phyloP scores from a whole-genome alignment of 2,113 vertebrate species.

The Neolamprologus cancellatus region DNA sequence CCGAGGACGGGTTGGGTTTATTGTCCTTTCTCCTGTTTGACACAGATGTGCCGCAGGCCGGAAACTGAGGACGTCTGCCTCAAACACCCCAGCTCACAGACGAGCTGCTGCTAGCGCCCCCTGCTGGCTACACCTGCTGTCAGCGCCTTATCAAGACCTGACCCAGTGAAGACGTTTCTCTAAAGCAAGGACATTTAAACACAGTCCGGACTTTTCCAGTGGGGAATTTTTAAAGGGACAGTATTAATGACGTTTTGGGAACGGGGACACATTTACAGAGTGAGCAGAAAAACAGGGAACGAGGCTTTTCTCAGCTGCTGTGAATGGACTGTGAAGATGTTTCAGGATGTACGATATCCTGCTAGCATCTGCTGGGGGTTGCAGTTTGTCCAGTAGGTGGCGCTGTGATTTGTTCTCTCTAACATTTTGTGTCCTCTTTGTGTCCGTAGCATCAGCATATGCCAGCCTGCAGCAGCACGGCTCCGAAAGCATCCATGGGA shows the following conservation, averaged over 20 bases:
- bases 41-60: background rate
- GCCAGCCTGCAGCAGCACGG: slow-evolving; percentile 18
- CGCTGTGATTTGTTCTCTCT: background rate
- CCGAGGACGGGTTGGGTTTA: slow-evolving; percentile 47
- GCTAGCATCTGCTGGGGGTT: background rate
- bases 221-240: background rate
- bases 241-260: background rate
- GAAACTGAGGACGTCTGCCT: background rate
- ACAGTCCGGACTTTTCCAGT: background rate
- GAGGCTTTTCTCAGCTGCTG: background rate
- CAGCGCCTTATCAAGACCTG: background rate
- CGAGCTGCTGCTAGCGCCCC: background rate
- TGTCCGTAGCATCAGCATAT: slow-evolving; percentile 12
- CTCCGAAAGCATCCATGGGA: background rate
- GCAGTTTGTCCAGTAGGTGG: background rate
- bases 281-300: background rate
- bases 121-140: background rate
- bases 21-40: background rate
- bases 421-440: background rate
- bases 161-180: background rate
- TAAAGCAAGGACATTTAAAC: background rate
- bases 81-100: background rate
- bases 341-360: background rate
- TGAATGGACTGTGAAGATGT: background rate
- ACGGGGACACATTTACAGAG: background rate